Conservation (phyloP, 2,797 vertebrate genomes). For the Rhynchotus rufescens region DNA sequence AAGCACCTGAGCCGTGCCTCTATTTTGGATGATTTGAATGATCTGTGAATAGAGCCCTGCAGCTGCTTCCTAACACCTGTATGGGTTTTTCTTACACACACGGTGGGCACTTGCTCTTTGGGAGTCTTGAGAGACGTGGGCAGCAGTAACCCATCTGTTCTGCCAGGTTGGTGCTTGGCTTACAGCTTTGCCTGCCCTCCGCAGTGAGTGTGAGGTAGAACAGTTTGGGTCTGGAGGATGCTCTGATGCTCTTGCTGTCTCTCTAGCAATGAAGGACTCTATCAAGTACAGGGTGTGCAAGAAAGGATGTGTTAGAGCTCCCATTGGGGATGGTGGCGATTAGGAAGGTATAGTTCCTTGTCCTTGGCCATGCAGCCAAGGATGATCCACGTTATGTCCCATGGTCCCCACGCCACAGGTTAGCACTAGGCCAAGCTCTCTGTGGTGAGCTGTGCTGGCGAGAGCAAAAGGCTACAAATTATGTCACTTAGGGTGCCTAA, state of each 20-base stretch:
- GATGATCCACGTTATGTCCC: neutral
- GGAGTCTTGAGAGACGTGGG: neutral
- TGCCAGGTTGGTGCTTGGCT: neutral
- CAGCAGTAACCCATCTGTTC: neutral
- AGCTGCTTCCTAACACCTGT: neutral
- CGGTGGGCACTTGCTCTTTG: neutral
- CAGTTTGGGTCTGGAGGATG: neutral
- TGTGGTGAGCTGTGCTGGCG: too few relatives aligned
- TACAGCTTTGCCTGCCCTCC: neutral
- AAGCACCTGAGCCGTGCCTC: neutral
- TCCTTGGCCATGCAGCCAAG: neutral
- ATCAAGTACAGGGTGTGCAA: neutral
- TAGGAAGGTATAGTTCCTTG: neutral
- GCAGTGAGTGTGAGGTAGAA: neutral
- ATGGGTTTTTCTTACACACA: neutral
- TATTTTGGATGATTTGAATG: neutral
- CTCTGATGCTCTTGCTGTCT: neutral
- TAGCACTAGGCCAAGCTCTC: neutral
- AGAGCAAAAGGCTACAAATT: too few relatives aligned
- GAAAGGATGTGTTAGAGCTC: rapidly evolving
- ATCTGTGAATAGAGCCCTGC: neutral
- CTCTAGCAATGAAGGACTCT: neutral
- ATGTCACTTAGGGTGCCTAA: neutral
- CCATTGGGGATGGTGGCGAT: neutral
- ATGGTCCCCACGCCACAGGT: too few relatives aligned